Evolutionary conservation across 2,888 invertebrate genomes (phyloP), one percentile per base, ranked within the genome.

Genomic region (Ditylenchus weischeri): DNA sequence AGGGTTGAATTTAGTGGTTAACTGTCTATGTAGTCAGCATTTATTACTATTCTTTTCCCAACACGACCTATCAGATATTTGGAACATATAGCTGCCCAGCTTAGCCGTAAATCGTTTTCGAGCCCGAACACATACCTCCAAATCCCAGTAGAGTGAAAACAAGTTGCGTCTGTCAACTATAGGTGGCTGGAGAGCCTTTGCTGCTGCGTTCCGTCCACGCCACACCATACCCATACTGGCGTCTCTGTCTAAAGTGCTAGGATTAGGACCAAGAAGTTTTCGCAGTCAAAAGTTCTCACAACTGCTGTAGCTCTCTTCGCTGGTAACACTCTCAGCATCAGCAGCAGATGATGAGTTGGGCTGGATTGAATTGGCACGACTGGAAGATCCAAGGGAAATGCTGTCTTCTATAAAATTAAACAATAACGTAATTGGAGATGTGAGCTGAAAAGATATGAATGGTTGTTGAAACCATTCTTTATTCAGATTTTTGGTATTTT

Each of bases 101-200:
- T n/a, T n/a, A n/a, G n/a, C n/a, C n/a, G n/a, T n/a, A n/a, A n/a
- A n/a, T n/a, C n/a, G n/a, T n/a, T n/a, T n/a, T n/a, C n/a, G n/a
- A n/a, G n/a, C n/a, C n/a, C n/a, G n/a, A 29, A 63, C 43, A 47
- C 15, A 21, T 13, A 70, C 70, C 61, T 76, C 76, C 58, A 75
- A 43, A 49, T 75, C 70, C 62, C 65, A 75, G 68, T 78, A 81
- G 13, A 81, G 69, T 0, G 76, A 75, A 69, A 81, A 82, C 62
- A 81, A 64, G 63, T 82, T 82, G 10, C 76, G 66, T 50, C 81
- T 68, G 29, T 80, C 78, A 10, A 81, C 76, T 21, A 80, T 76
- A 8, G 81, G 81, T 8, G 81, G 81, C 43, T 78, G 79, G 11
- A 81, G 75, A 11, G 76, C 77, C 18, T 75, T 59, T 3, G 78